Percentiles rank a stretch among this genome's conserved stretches.
phyloP scores from a whole-genome alignment of 1,140 invertebrate species.

The Drosophila azteca region DNA sequence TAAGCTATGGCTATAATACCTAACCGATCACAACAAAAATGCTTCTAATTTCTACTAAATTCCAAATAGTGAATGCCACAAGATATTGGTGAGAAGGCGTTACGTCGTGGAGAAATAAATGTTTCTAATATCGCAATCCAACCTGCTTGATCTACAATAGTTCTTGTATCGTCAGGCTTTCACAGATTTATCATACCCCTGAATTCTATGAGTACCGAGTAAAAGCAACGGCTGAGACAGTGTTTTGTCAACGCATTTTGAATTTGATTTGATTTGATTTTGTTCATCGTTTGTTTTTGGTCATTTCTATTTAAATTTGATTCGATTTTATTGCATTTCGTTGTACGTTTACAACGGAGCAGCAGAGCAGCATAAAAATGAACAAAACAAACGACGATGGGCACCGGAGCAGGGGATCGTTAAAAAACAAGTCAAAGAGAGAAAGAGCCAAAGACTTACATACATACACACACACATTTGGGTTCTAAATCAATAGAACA shows the following conservation, averaged over 20 bases:
- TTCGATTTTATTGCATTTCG: constrained; percentile 68
- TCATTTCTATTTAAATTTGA: constrained; percentile 70
- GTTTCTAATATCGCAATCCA: no score
- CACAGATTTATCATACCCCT: no score
- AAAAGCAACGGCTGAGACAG: constrained; percentile 1
- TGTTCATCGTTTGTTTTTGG: constrained; percentile 60
- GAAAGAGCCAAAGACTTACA: neutral
- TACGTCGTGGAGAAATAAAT: no score
- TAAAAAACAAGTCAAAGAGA: neutral
- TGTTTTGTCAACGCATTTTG: constrained; percentile 5
- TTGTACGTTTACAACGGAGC: constrained; percentile 44
- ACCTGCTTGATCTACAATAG: no score
- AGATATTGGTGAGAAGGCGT: no score
- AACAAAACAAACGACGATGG: constrained; percentile 51
- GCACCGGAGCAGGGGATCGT: neutral
- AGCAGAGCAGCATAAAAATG: constrained; percentile 46
- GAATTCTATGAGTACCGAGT: no score
- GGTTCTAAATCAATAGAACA: constrained; percentile 41
- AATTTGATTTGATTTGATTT: constrained; percentile 53
- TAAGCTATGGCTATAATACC: no score
- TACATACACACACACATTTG: constrained; percentile 16
- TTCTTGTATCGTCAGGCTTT: no score
- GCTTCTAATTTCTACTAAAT: no score
- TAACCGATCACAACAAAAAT: no score
- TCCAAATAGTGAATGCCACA: no score